phyloP scores from a whole-genome alignment of 64 coral and sea anemone species.

The Hydrozoanthus tunicans region DNA sequence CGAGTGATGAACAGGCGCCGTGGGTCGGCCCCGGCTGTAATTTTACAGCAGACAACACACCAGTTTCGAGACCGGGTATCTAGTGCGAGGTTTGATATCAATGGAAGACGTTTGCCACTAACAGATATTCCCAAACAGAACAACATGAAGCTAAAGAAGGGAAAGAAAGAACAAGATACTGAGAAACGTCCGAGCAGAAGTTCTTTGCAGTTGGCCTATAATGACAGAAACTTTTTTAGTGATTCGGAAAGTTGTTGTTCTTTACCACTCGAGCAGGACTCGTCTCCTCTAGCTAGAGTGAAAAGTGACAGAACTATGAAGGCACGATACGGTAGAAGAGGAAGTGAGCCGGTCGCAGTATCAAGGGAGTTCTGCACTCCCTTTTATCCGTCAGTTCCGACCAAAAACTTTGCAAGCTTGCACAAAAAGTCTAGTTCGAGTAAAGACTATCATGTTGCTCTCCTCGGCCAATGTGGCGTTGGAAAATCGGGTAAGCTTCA shows the following conservation, averaged over 20 bases:
- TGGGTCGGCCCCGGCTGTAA: slow-evolving; percentile 80
- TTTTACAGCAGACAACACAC: slow-evolving; percentile 56
- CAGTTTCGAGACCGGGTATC: slow-evolving; percentile 69
- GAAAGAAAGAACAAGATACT: not conserved
- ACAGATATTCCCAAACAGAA: not conserved
- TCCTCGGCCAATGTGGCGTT: slow-evolving; percentile 87
- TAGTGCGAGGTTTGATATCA: slow-evolving; percentile 9
- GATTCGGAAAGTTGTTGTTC: slow-evolving; percentile 21
- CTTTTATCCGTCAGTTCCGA: not conserved
- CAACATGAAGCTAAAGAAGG: slow-evolving; percentile 15
- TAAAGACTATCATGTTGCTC: slow-evolving; percentile 84
- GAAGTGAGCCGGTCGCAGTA: slow-evolving; percentile 40
- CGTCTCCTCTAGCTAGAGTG: not conserved
- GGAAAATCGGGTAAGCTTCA: slow-evolving; percentile 86
- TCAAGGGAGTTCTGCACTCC: slow-evolving; percentile 1
- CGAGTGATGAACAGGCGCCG: slow-evolving; percentile 62
- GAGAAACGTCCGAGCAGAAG: slow-evolving; percentile 9
- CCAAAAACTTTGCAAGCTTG: slow-evolving; percentile 46
- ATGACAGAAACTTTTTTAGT: slow-evolving; percentile 12
- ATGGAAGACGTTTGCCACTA: slow-evolving; percentile 19
- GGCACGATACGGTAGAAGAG: slow-evolving; percentile 3
- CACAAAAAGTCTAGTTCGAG: slow-evolving; percentile 61
- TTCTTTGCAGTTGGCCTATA: not conserved
- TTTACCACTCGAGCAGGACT: not conserved
- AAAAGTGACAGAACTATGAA: slow-evolving; percentile 8